These are phyloP conservation scores for Lanistes nyassanus DNA, from an alignment of 1,140 invertebrate genomes.

Conservation along the genomic window DNA sequence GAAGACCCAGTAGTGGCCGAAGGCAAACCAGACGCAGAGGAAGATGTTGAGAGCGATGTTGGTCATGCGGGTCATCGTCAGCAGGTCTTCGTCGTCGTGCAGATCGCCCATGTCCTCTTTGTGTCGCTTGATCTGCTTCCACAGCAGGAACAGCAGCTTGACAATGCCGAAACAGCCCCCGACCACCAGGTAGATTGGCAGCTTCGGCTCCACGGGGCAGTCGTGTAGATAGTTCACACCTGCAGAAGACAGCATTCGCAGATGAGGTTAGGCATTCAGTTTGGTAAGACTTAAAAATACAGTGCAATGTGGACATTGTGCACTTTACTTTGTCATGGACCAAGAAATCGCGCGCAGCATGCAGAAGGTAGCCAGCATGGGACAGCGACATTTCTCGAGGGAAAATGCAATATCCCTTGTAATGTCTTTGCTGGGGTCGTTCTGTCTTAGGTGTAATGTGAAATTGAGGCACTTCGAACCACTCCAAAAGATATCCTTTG, in stretches of 20 bases:
- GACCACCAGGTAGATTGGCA: slow-evolving; percentile 59
- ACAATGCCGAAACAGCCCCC: slow-evolving; percentile 57
- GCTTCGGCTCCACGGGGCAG: slow-evolving; percentile 56
- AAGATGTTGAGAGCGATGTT: slow-evolving; percentile 70
- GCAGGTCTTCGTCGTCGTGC: slow-evolving; percentile 40
- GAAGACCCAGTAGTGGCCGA: slow-evolving; percentile 75
- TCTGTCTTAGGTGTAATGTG: no score
- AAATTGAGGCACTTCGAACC: no score
- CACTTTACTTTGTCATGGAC: no score
- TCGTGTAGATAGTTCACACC: slow-evolving; percentile 60
- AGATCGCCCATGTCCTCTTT: slow-evolving; percentile 38
- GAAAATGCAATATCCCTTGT: no score
- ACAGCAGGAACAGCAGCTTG: slow-evolving; percentile 43
- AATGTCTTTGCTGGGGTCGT: no score
- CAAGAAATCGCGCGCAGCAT: no score
- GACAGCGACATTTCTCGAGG: no score
- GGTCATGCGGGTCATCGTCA: slow-evolving; percentile 42
- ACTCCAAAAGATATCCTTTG: no score
- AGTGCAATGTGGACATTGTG: no score
- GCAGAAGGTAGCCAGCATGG: no score
- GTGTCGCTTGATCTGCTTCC: slow-evolving; percentile 42
- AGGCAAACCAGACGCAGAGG: slow-evolving; percentile 62
- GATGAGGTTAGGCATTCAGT: no score
- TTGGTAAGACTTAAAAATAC: no score
- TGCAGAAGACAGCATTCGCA: slow-evolving; percentile 19